Evolutionary conservation across 2,888 invertebrate genomes (phyloP).

Genomic region (Drosophila merina): DNA sequence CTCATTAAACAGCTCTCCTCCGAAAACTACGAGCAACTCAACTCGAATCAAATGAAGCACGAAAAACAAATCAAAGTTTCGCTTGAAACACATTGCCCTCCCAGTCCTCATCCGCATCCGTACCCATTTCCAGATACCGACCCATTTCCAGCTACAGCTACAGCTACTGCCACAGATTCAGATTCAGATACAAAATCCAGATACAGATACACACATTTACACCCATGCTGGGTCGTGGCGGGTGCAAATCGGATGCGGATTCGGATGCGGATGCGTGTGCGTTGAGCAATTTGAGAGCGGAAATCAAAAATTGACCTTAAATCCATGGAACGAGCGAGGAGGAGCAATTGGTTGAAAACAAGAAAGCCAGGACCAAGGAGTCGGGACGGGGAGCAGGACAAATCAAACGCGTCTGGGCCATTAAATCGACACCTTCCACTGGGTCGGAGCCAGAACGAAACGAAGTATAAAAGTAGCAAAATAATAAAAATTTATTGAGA

Average conservation of each 20-base stretch:
- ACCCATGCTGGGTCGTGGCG: conserved; percentile 41
- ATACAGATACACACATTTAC: conserved; percentile 31
- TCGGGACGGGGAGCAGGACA: conserved; percentile 3
- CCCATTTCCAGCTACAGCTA: conserved; percentile 5
- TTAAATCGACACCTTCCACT: conserved; percentile 74
- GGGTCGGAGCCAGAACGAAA: conserved; percentile 42
- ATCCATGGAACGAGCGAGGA: conserved; percentile 36
- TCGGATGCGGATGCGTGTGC: conserved; percentile 74
- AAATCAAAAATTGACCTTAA: conserved; percentile 80
- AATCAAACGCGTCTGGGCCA: conserved; percentile 58
- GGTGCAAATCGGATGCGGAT: conserved; percentile 63
- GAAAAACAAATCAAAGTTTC: conserved; percentile 76
- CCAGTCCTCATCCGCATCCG: neutral
- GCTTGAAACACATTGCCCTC: neutral
- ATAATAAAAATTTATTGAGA: conserved; percentile 83
- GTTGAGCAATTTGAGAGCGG: conserved; percentile 75
- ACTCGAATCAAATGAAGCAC: conserved; percentile 74
- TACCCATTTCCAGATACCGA: neutral
- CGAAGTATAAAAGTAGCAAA: conserved; percentile 76
- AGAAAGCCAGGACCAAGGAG: neutral
- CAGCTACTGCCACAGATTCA: conserved; percentile 6
- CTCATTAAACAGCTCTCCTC: conserved; percentile 72
- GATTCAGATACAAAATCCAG: conserved; percentile 24
- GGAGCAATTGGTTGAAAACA: neutral
- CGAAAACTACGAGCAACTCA: conserved; percentile 58